Base-by-base conservation (phyloP, 2,888 invertebrate species). In the Agapostemon virescens region DNA sequence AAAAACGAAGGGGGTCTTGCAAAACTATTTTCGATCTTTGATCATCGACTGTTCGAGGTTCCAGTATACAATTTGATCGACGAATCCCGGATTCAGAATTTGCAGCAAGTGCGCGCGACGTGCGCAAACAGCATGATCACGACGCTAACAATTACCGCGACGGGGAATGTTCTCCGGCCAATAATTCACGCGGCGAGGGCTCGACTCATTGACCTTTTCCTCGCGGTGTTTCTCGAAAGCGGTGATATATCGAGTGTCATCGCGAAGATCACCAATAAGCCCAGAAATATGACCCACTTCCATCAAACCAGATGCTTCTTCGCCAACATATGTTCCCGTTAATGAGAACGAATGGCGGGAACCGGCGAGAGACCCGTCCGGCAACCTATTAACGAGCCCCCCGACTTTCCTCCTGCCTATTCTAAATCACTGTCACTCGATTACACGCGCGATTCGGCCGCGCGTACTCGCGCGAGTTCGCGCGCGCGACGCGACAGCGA, bases 391-490 rank as follows among this genome's bases (percentile, higher is more conserved):
- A 70, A 70, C 26, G 38, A 70, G 30, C 30, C 11, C 30, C 11
- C 40, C 30, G 30, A 40, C 61, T 40, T 40, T 42, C 42, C 23
- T 42, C 33, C n/a, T 42, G 26, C 58, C 33, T 40, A 61, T 61
- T 61, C 30, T 70, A 70, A 70, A 23, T 70, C 23, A 70, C 61
- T 61, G 70, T 33, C 42, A 30, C 61, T 61, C 30, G 70, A 70
- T 61, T 70, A 61, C 61, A 42, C 15, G 61, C 45, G 42, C 45
- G 61, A 45, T 45, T 45, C 42, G 33, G 23, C 61, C n/a, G 63
- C 23, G 38, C 11, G 9, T 69, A 52, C 49, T 23, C 15, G 61
- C 42, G 42, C 42, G 70, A 38, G n/a, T 38, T 38, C 26, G 40
- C 45, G n/a, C 7, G 0, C n/a, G 42, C 45, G 1, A 40, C 30